Evolutionary conservation across 2,797 vertebrate species (phyloP).

Genomic region (Eurystomus glaucurus): DNA sequence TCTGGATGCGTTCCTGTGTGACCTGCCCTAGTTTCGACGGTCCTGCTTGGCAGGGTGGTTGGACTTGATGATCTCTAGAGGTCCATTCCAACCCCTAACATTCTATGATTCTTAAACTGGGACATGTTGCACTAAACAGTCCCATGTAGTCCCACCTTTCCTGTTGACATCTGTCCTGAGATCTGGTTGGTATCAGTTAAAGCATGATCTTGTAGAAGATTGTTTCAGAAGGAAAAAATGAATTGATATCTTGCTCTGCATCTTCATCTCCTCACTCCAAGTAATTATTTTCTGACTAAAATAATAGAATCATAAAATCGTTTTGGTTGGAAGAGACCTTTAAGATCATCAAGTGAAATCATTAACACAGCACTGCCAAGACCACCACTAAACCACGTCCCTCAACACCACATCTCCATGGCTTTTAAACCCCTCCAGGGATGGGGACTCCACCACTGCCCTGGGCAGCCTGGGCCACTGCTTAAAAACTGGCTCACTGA

Average conservation of each 20-base stretch:
- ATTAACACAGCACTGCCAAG: background rate
- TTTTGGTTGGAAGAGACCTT: background rate
- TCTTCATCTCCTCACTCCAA: too few species aligned
- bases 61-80: too few species aligned
- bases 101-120: background rate
- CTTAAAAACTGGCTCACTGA: background rate
- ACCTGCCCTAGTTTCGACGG: too few species aligned
- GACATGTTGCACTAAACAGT: background rate
- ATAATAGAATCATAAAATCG: background rate
- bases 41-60: too few species aligned
- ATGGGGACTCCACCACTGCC: background rate
- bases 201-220: background rate
- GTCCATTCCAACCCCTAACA: too few species aligned
- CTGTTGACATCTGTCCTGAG: background rate
- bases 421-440: background rate
- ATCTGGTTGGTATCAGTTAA: background rate
- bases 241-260: background rate
- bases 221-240: background rate
- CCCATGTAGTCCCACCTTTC: background rate
- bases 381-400: background rate
- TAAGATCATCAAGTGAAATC: background rate
- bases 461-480: background rate
- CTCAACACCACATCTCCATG: background rate
- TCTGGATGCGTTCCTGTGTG: too few species aligned
- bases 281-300: too few species aligned